Percentiles rank a stretch among this genome's conserved stretches.
phyloP scores from a whole-genome alignment of 92 coral and sea anemone species.

The Desmophyllum pertusum region DNA sequence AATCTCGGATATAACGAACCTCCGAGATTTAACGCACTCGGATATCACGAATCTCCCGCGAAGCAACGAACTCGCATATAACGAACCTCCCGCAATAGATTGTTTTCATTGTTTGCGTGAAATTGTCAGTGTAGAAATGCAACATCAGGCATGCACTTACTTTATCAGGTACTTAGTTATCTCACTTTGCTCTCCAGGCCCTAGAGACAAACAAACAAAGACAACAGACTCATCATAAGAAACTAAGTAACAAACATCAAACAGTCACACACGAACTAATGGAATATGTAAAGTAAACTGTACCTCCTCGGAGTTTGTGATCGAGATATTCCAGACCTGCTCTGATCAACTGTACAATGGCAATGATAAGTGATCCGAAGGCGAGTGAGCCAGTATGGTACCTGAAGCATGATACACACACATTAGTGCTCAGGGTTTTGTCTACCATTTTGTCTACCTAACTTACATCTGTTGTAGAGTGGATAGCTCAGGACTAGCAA shows the following conservation, averaged over 20 bases:
- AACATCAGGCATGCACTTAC: too few relatives aligned
- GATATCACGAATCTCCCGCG: background rate
- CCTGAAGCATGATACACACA: slow-evolving; percentile 25
- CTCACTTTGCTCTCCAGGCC: slow-evolving; percentile 66
- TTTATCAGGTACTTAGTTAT: slow-evolving; percentile 57
- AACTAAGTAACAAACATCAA: background rate
- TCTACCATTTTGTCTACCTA: too few relatives aligned
- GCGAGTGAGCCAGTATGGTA: slow-evolving; percentile 98
- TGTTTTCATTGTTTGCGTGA: background rate
- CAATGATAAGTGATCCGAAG: slow-evolving; percentile 97
- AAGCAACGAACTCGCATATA: too few relatives aligned
- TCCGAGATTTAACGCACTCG: background rate
- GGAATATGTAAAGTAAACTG: background rate
- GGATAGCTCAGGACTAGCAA: background rate
- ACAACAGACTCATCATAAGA: background rate
- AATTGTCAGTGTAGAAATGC: too few relatives aligned
- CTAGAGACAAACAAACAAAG: slow-evolving; percentile 30
- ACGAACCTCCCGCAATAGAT: background rate
- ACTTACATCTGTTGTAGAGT: background rate
- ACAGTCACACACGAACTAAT: background rate
- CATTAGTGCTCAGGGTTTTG: background rate
- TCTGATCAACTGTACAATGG: slow-evolving; percentile 93
- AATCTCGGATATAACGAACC: too few relatives aligned
- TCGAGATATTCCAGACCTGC: slow-evolving; percentile 89
- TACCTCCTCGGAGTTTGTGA: slow-evolving; percentile 92